Evolutionary conservation across 1,140 invertebrate genomes (phyloP).

Genomic region (Theocolax elegans): DNA sequence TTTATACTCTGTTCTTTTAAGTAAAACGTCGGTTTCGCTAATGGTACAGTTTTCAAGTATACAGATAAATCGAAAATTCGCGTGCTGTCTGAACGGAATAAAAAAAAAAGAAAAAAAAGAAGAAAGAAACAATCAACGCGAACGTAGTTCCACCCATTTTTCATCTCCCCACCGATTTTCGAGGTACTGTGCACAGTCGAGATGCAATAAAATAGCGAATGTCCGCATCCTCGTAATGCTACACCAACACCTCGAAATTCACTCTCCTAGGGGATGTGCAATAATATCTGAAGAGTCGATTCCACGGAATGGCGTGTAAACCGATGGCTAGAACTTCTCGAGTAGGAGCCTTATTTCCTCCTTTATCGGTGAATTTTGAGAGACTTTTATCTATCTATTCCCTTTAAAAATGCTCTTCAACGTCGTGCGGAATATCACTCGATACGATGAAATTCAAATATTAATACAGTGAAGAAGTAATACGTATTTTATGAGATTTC

Average conservation of each 20-base stretch:
- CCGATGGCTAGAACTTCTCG: neutral
- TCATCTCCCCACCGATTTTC: neutral
- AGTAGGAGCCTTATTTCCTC: neutral
- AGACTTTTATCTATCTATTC: too few species aligned
- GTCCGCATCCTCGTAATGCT: neutral
- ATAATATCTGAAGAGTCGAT: neutral
- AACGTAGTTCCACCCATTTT: neutral
- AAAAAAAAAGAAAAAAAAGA: constrained; percentile 2
- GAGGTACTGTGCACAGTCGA: neutral
- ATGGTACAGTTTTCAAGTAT: neutral
- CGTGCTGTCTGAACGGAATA: neutral
- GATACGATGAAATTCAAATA: too few species aligned
- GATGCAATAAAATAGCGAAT: neutral
- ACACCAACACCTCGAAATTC: neutral
- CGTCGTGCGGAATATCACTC: too few species aligned
- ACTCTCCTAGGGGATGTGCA: too few species aligned
- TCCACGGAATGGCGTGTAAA: neutral
- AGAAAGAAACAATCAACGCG: neutral
- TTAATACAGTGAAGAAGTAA: too few species aligned
- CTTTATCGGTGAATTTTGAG: too few species aligned
- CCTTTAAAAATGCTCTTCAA: too few species aligned
- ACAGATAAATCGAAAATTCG: constrained; percentile 8
- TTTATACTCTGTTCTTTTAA: constrained; percentile 4
- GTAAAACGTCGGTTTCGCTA: constrained; percentile 9
- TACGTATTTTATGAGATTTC: too few species aligned